These are phyloP conservation scores for Synanthedon tipuliformis DNA, from an alignment of 2,888 invertebrate species.

Conservation along the genomic window DNA sequence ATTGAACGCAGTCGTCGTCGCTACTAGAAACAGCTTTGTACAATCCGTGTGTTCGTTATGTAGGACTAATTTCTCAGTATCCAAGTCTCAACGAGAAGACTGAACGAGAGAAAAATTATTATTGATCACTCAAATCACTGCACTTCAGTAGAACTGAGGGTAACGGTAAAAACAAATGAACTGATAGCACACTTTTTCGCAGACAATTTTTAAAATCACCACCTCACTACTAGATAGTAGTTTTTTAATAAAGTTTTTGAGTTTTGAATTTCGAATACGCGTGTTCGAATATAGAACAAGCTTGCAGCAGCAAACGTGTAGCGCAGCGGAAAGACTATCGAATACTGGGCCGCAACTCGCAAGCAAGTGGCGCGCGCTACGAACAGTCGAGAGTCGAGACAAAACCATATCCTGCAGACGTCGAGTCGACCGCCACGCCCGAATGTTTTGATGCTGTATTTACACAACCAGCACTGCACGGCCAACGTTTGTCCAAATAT, in stretches of 20 bases:
- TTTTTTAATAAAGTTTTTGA: background rate
- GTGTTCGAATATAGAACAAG: slow-evolving; percentile 7
- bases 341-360: slow-evolving; percentile 14
- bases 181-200: slow-evolving; percentile 3
- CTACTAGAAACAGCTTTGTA: slow-evolving; percentile 3
- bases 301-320: slow-evolving; percentile 17
- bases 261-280: slow-evolving; percentile 18
- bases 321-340: slow-evolving; percentile 16
- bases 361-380: slow-evolving; percentile 7
- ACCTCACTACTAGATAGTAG: background rate
- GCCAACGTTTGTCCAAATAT: background rate
- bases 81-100: slow-evolving; percentile 23
- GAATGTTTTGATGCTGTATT: slow-evolving; percentile 28
- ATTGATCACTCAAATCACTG: slow-evolving; percentile 11
- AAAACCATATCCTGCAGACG: background rate
- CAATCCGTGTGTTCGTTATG: slow-evolving; percentile 3
- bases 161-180: slow-evolving; percentile 1
- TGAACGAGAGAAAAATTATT: slow-evolving; percentile 18
- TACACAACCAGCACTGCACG: slow-evolving; percentile 2
- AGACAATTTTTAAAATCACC: background rate
- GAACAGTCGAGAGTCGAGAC: background rate
- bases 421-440: slow-evolving; percentile 33
- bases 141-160: background rate
- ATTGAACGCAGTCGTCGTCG: slow-evolving; percentile 3
- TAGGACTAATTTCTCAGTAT: slow-evolving; percentile 19